These are phyloP conservation scores for Pocillopora grandis DNA, from an alignment of 92 coral and sea anemone genomes.

Conservation along the genomic window DNA sequence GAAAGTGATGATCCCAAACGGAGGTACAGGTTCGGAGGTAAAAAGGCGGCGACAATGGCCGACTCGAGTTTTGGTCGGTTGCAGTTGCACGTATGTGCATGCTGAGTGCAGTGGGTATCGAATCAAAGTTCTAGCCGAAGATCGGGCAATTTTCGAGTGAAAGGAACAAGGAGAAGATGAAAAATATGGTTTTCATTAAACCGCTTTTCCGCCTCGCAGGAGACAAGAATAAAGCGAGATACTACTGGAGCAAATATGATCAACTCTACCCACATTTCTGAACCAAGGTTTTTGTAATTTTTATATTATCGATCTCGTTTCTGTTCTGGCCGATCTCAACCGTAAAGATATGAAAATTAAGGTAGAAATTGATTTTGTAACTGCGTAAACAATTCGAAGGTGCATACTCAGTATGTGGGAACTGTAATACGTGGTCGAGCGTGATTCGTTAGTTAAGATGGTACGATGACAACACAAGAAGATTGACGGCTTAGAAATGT, in stretches of 20 bases:
- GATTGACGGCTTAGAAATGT: too few species aligned
- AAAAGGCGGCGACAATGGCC: background rate
- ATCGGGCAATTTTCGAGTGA: background rate
- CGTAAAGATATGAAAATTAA: too few species aligned
- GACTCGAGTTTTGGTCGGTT: slow-evolving; percentile 28
- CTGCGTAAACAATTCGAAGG: too few species aligned
- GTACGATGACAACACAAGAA: too few species aligned
- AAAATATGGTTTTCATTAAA: too few species aligned
- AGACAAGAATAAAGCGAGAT: slow-evolving; percentile 4
- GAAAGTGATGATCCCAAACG: slow-evolving; percentile 25
- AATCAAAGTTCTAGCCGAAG: slow-evolving; percentile 24
- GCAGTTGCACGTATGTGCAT: slow-evolving; percentile 53
- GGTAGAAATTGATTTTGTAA: too few species aligned
- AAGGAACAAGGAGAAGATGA: slow-evolving; percentile 21
- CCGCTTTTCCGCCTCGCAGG: slow-evolving; percentile 23
- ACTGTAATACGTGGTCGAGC: too few species aligned
- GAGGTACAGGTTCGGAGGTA: slow-evolving; percentile 30
- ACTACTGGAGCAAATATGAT: slow-evolving; percentile 46
- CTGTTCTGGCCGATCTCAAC: too few species aligned
- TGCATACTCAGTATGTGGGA: too few species aligned
- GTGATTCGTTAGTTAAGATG: too few species aligned
- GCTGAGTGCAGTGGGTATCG: slow-evolving; percentile 32
- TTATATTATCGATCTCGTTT: too few species aligned
- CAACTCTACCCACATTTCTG: slow-evolving; percentile 46
- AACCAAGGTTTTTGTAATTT: too few species aligned